A percentile compares a stretch with the other conserved stretches of the same genome.
phyloP scores from a whole-genome alignment of 1,140 invertebrate species.

The Lysiphlebus fabarum region DNA sequence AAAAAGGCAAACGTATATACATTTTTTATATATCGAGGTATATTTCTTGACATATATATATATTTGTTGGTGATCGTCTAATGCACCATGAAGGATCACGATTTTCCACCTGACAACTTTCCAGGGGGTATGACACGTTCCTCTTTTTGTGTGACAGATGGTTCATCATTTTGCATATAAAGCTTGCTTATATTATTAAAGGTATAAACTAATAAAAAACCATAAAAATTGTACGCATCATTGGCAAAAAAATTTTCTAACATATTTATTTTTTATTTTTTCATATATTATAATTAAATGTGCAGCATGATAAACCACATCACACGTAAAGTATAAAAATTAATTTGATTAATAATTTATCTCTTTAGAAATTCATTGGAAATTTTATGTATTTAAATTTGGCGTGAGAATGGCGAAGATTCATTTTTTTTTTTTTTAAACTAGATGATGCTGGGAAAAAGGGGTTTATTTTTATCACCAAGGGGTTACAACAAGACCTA shows the following conservation, averaged over 20 bases:
- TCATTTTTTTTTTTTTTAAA: no score
- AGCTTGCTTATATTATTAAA: no score
- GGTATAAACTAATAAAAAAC: conserved; percentile 10
- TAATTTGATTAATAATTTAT: no score
- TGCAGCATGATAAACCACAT: no score
- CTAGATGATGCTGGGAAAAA: background rate
- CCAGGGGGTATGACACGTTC: conserved; percentile 3
- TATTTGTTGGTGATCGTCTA: conserved; percentile 16
- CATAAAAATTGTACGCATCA: conserved; percentile 31
- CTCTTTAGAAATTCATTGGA: no score
- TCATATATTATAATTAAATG: background rate
- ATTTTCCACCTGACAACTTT: conserved; percentile 34
- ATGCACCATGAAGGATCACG: conserved; percentile 26
- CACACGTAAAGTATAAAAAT: no score
- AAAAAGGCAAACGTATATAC: conserved; percentile 1
- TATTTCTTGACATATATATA: background rate
- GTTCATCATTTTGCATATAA: conserved; percentile 28
- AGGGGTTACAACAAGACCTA: conserved; percentile 7
- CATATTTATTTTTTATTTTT: conserved; percentile 19
- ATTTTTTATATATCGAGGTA: conserved; percentile 2
- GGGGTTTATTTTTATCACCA: background rate
- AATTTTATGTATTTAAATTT: no score
- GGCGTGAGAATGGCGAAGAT: no score
- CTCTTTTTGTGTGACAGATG: conserved; percentile 29
- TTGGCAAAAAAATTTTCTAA: background rate